Conservation (phyloP, 2,113 vertebrate species). For the Phalacrocorax brasilianus region DNA sequence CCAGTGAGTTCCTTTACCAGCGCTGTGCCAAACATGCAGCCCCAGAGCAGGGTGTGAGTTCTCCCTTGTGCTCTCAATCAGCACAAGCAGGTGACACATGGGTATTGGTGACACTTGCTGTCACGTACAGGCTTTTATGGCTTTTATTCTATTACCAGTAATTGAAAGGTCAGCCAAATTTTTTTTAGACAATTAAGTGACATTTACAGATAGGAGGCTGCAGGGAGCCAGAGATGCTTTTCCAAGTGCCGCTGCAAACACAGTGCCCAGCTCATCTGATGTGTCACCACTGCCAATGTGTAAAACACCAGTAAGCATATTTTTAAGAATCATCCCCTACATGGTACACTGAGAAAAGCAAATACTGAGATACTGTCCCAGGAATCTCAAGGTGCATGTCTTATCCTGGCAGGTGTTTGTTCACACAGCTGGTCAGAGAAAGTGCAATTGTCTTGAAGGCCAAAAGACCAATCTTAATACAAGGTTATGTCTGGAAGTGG, state of each 20-base stretch:
- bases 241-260: background rate
- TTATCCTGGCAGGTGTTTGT: background rate
- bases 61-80: background rate
- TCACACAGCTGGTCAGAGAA: background rate
- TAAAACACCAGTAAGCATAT: background rate
- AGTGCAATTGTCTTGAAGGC: background rate
- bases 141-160: constrained; percentile 47
- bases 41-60: background rate
- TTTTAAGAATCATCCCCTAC: background rate
- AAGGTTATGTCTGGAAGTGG: background rate
- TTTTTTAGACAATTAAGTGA: constrained; percentile 55
- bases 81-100: background rate
- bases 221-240: background rate
- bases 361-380: background rate
- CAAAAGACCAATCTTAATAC: background rate
- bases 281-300: background rate
- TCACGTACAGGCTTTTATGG: background rate
- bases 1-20: background rate
- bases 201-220: constrained; percentile 22
- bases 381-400: background rate
- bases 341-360: background rate
- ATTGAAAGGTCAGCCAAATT: constrained; percentile 59
- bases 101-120: background rate
- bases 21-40: background rate
- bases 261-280: background rate